phyloP scores from a whole-genome alignment of 2,113 vertebrate genomes.

The Ariopsis seemanni region DNA sequence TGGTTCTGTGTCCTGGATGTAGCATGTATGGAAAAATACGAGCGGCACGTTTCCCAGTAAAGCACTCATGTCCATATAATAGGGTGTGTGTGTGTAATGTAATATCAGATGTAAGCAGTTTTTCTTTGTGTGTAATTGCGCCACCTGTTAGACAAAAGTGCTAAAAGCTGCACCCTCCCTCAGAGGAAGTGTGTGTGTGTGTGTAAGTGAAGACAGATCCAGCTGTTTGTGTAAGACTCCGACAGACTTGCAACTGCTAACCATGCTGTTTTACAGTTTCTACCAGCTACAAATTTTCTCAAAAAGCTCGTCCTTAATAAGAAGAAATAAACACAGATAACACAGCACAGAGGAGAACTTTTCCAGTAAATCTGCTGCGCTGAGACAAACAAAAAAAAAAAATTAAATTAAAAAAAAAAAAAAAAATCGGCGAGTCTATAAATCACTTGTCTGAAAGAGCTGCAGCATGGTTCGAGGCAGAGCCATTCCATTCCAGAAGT shows the following conservation, averaged over 20 bases:
- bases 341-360: no score
- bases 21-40: no score
- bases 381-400: no score
- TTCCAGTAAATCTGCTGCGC: not conserved
- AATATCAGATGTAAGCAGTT: not conserved
- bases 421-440: not conserved
- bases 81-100: not conserved
- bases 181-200: not conserved
- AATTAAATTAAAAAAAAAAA: no score
- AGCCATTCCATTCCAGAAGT: not conserved
- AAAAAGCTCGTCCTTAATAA: not conserved
- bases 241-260: not conserved
- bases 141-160: conserved; percentile 22
- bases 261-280: not conserved
- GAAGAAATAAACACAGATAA: not conserved
- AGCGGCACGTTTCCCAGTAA: no score
- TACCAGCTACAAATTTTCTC: not conserved
- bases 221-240: conserved; percentile 9
- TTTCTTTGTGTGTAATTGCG: conserved; percentile 6
- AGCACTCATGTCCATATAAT: no score
- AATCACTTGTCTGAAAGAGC: not conserved
- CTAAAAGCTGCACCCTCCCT: not conserved
- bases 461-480: conserved; percentile 4
- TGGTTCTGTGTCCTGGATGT: no score
- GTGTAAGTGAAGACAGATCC: not conserved